Base-by-base conservation (phyloP, 2,888 invertebrate species). In the Ephialtes manifestator region DNA sequence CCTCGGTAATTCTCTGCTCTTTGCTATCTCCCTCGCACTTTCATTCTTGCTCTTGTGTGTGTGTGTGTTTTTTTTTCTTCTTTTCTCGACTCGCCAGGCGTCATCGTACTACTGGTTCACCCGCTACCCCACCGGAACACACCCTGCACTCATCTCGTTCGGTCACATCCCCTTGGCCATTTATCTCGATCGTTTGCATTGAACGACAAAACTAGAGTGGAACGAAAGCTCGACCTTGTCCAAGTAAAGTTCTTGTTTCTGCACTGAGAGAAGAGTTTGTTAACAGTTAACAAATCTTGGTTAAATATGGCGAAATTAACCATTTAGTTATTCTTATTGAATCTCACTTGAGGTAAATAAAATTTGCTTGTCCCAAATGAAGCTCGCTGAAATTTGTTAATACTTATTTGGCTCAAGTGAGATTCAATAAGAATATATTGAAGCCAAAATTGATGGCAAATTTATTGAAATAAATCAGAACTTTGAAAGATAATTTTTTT, bases 121-220 rank as follows among this genome's bases (percentile, higher is more conserved):
- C 71, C 51, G 20, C 53, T 28, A 85, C 85, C 87, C 86, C 81
- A 71, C 75, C 87, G 81, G 85, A 86, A 85, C 18, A n/a, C 18
- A 35, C 83, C 76, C 75, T 58, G 65, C 83, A 82, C 80, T 88
- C 86, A 80, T 86, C 90, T 85, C 88, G 79, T 48, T 81, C 71
- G 72, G 89, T 88, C 87, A 81, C 89, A 89, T 89, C 87, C 88
- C 88, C 87, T 87, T 85, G 83, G 89, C 89, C 92, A 93, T 93
- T 93, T 92, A 92, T 93, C 92, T 93, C 91, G 91, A 92, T 93
- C 93, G 93, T 93, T 93, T 93, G 93, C 93, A 93, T 93, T 90
- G 81, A 88, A 80, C 88, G 87, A 83, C 77, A 85, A 51, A 63
- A 28, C 63, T 18, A 20, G 35, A 51, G 75, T 63, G 51, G 31